phyloP scores from a whole-genome alignment of 2,113 vertebrate genomes.

The Phrynocephalus versicolor region DNA sequence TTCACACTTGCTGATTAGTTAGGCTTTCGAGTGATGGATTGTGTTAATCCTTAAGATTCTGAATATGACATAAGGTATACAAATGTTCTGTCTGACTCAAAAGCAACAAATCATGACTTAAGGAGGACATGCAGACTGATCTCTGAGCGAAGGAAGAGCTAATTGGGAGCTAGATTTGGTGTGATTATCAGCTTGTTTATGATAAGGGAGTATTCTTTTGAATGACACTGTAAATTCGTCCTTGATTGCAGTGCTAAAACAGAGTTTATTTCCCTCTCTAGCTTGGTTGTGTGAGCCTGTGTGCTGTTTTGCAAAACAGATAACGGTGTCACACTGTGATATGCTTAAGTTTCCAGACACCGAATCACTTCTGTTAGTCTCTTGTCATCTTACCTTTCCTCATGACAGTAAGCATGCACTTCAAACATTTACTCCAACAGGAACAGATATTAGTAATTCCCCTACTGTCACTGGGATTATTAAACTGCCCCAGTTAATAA shows the following conservation, averaged over 20 bases:
- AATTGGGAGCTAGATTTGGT: conserved; percentile 79
- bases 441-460: conserved; percentile 87
- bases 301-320: conserved; percentile 68
- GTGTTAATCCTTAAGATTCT: conserved; percentile 42
- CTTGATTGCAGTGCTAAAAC: conserved; percentile 72
- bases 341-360: conserved; percentile 72
- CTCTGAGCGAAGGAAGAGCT: conserved; percentile 69
- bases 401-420: conserved; percentile 83
- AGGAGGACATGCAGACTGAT: conserved; percentile 68
- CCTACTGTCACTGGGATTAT: conserved; percentile 89
- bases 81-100: conserved; percentile 64
- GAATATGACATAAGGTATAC: conserved; percentile 67
- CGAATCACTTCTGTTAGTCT: conserved; percentile 71
- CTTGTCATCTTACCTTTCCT: conserved; percentile 77
- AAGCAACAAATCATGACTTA: conserved; percentile 68
- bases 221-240: conserved; percentile 80
- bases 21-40: conserved; percentile 67
- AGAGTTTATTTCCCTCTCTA: conserved; percentile 53
- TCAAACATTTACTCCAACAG: conserved; percentile 83
- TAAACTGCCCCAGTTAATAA: conserved; percentile 89
- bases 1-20: conserved; percentile 75
- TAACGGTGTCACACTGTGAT: conserved; percentile 72
- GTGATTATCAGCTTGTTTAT: conserved; percentile 82
- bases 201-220: conserved; percentile 76
- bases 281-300: conserved; percentile 68